Base-by-base conservation (phyloP, 2,113 vertebrate genomes). In the Pseudois nayaur region DNA sequence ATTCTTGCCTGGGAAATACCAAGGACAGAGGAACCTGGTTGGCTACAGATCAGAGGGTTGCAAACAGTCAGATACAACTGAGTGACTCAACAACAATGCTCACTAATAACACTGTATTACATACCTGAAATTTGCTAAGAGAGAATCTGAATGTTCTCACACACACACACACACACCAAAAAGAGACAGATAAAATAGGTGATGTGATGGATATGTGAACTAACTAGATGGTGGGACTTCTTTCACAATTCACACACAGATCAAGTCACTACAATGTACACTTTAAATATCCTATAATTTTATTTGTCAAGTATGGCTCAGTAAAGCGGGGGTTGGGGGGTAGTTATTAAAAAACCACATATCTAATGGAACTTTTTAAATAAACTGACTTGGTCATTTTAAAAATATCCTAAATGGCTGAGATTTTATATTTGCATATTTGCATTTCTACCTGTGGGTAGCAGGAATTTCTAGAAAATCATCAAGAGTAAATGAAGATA, bases 331-430 rank as follows among this genome's bases (percentile, higher is more conserved):
- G 64, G 8, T 1, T 3, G 19, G 60, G 54, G 50, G 14, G 19
- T 40, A 14, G 33, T 52, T 23, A 12, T 59, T 59, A 29, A 76
- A 92, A 62, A 87, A 83, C 62, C 45, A 94, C 8, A 64, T 36
- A 94, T 83, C 82, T 55, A 90, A 90, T 79, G 9, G 6, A 90
- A 84, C 19, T 83, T 94, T 81, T 83, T 19, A 87, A 97, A 84
- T 90, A 95, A 89, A 92, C 14, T 91, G 3, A 67, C 64, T 74
- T 89, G n/a, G 76, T 91, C 25, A 79, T 48, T 93, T 91, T 6
- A 43, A 91, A 96, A 96, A 17, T 36, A 25, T 13, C 57, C 59
- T 92, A 67, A 91, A 82, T 11, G 5, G 27, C 25, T 85, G 62
- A 79, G 55, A 87, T 48, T 92, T 94, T 87, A 82, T 17, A 59